These are phyloP conservation scores for Ispidina picta DNA, from an alignment of 2,797 vertebrate species.

Conservation along the genomic window DNA sequence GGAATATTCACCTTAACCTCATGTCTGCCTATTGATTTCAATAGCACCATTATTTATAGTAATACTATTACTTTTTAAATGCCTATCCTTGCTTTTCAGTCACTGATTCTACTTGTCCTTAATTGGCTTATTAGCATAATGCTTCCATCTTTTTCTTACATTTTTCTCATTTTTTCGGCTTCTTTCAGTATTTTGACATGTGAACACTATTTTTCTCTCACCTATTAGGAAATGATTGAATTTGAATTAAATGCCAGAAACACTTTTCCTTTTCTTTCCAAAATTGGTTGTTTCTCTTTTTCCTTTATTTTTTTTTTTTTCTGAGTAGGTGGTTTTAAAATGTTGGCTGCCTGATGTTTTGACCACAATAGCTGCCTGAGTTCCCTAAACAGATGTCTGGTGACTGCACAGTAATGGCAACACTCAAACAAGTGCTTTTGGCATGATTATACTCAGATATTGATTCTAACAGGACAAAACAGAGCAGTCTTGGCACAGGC, in stretches of 20 bases:
- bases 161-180: background rate
- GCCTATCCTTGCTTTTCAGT: background rate
- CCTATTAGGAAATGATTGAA: background rate
- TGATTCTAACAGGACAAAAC: constrained; percentile 23
- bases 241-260: background rate
- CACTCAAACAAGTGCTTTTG: constrained; percentile 7
- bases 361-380: constrained; percentile 60
- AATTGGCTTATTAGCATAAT: background rate
- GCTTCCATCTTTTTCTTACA: background rate
- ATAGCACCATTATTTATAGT: background rate
- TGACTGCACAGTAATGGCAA: constrained; percentile 31
- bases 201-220: background rate
- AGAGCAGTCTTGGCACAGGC: constrained; percentile 11
- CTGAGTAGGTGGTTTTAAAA: constrained; percentile 48
- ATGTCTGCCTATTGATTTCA: background rate
- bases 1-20: background rate
- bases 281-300: background rate
- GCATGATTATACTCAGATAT: constrained; percentile 1
- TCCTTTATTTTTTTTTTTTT: background rate
- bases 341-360: constrained; percentile 60
- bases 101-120: background rate
- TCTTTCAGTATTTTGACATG: background rate
- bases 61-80: background rate
- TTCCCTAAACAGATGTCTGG: constrained; percentile 40
- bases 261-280: constrained; percentile 10